A percentile compares a stretch with the other conserved stretches of the same genome.
Evolutionary conservation across 2,888 invertebrate species (phyloP).

Genomic region (Parnassius mnemosyne): DNA sequence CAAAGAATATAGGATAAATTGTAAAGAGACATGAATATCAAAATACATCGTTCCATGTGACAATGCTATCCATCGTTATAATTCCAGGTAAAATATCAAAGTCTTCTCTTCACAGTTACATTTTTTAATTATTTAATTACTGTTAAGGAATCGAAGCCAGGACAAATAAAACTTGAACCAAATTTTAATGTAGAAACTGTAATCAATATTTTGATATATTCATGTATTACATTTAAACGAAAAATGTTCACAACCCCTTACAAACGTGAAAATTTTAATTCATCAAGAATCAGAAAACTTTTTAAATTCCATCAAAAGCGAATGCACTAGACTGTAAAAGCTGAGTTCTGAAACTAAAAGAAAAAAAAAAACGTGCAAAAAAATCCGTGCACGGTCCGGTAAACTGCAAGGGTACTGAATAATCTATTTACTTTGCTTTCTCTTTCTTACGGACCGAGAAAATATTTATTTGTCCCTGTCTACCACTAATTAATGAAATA

Average conservation of each 20-base stretch:
- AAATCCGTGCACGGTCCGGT: slow-evolving; percentile 56
- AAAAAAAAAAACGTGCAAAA: slow-evolving; percentile 53
- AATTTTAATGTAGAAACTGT: no score
- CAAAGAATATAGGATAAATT: no score
- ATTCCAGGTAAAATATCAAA: no score
- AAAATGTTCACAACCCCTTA: background rate
- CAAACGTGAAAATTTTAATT: slow-evolving; percentile 1
- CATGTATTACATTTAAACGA: no score
- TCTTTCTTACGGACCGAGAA: slow-evolving; percentile 37
- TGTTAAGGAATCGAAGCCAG: no score
- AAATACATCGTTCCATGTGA: no score
- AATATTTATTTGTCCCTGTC: slow-evolving; percentile 43
- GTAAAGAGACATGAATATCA: no score
- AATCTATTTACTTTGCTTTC: slow-evolving; percentile 50
- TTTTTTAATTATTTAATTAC: no score
- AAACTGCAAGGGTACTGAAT: slow-evolving; percentile 63
- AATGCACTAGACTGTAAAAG: slow-evolving; percentile 64
- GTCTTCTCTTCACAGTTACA: no score
- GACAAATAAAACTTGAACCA: no score
- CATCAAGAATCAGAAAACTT: background rate
- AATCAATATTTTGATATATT: no score
- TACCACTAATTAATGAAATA: slow-evolving; percentile 66
- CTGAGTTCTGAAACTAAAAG: slow-evolving; percentile 54
- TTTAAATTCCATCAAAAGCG: slow-evolving; percentile 35
- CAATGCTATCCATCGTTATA: no score